Conservation (phyloP, 2,113 vertebrate species). For the Hippocampus comes region DNA sequence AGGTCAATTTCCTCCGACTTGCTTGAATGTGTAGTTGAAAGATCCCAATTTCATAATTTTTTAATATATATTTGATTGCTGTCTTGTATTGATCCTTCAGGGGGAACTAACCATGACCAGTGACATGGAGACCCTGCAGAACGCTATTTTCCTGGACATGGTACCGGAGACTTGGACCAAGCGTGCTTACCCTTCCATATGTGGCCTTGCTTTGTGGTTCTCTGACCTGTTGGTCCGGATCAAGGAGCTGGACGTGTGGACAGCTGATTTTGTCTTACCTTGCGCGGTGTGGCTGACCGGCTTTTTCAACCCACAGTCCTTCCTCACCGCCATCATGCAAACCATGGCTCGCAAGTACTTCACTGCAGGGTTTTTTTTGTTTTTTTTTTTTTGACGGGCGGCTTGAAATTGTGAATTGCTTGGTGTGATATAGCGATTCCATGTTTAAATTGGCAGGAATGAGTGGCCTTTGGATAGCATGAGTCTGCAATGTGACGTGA, state of each 20-base stretch:
- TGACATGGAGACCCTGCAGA: conserved; percentile 89
- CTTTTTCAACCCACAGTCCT: conserved; percentile 93
- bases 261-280: conserved; percentile 81
- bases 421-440: background rate
- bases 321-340: conserved; percentile 95
- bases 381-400: background rate
- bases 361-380: no score
- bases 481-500: conserved; percentile 88
- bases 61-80: no score
- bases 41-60: no score
- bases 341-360: conserved; percentile 74
- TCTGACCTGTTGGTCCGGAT: conserved; percentile 83
- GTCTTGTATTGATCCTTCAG: conserved; percentile 53
- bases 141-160: conserved; percentile 78
- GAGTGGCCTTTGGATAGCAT: conserved; percentile 92
- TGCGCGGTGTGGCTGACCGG: conserved; percentile 85
- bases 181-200: conserved; percentile 85
- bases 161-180: conserved; percentile 85
- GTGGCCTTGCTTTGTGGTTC: conserved; percentile 83
- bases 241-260: conserved; percentile 87
- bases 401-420: background rate
- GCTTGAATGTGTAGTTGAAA: background rate
- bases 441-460: conserved; percentile 57
- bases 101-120: conserved; percentile 92
- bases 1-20: background rate